Conservation (phyloP, 2,888 invertebrate genomes). For the Chymomyza procnemis region DNA sequence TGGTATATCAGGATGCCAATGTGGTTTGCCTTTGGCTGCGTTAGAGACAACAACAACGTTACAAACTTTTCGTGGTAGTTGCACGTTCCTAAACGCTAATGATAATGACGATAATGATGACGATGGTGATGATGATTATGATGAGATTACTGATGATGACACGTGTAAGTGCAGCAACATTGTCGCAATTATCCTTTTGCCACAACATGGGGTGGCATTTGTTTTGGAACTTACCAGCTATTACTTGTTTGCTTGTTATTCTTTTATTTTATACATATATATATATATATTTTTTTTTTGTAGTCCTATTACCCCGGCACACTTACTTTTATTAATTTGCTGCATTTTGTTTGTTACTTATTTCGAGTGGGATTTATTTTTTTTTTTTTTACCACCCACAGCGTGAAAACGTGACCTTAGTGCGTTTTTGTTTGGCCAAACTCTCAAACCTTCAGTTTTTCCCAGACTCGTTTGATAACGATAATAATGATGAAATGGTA, state of each 20-base stretch:
- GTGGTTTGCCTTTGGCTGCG: conserved; percentile 43
- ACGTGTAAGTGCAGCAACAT: conserved; percentile 73
- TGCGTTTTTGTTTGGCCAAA: conserved; percentile 29
- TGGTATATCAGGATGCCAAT: conserved; percentile 19
- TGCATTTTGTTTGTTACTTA: conserved; percentile 63
- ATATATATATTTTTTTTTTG: too few relatives aligned
- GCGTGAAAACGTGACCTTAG: conserved; percentile 72
- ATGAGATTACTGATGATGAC: conserved; percentile 53
- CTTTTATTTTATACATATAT: too few relatives aligned
- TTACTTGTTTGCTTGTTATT: conserved; percentile 12
- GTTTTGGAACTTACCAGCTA: not conserved
- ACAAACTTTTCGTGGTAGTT: not conserved
- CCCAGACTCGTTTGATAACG: not conserved
- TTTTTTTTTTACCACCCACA: conserved; percentile 61
- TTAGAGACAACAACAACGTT: not conserved
- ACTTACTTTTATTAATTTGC: conserved; percentile 59
- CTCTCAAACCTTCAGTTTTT: not conserved
- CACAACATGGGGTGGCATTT: conserved; percentile 3
- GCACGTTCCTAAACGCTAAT: not conserved
- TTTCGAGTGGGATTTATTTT: conserved; percentile 46
- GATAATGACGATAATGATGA: not conserved
- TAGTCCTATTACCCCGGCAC: not conserved
- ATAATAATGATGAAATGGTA: not conserved
- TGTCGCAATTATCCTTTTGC: conserved; percentile 69
- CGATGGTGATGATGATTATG: conserved; percentile 12